A percentile compares a stretch with the other conserved stretches of the same genome.
Conservation (phyloP, 2,113 vertebrate species). For the Morphnarchus princeps region DNA sequence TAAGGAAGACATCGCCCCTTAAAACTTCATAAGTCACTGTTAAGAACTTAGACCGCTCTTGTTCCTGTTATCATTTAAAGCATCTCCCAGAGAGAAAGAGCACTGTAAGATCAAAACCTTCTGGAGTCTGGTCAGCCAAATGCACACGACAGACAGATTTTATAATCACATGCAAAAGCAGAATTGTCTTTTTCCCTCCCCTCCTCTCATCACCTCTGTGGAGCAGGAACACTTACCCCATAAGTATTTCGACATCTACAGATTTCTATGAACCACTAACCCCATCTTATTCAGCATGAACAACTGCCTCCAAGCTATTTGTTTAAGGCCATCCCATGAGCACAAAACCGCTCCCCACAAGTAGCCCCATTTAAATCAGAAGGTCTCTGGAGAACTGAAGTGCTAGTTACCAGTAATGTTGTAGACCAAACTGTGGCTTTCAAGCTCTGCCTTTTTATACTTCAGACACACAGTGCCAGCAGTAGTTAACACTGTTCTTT, state of each 20-base stretch:
- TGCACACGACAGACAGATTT: not conserved
- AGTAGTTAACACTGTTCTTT: not conserved
- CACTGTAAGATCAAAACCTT: not conserved
- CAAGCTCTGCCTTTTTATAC: not conserved
- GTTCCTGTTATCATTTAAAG: not conserved
- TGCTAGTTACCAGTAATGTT: not conserved
- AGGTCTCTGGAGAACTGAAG: not conserved
- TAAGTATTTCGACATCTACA: not conserved
- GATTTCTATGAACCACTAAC: not conserved
- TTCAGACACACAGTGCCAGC: not conserved
- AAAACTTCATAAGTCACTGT: rapidly evolving
- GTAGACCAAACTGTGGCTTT: not conserved
- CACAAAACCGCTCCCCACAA: not conserved
- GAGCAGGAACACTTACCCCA: not conserved
- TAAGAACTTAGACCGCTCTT: not conserved
- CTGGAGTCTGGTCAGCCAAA: not conserved
- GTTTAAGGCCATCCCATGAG: not conserved
- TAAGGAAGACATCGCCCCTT: not conserved
- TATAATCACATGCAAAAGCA: not conserved
- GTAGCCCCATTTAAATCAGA: not conserved
- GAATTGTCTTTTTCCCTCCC: not conserved
- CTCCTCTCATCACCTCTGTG: not conserved
- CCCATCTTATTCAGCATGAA: not conserved
- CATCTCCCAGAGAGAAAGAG: not conserved
- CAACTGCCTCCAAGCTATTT: not conserved